Percentiles rank a stretch among this genome's conserved stretches.
These are phyloP conservation scores for Toxotes lorentzi DNA, from an alignment of 2,797 vertebrate species.

Conservation along the genomic window DNA sequence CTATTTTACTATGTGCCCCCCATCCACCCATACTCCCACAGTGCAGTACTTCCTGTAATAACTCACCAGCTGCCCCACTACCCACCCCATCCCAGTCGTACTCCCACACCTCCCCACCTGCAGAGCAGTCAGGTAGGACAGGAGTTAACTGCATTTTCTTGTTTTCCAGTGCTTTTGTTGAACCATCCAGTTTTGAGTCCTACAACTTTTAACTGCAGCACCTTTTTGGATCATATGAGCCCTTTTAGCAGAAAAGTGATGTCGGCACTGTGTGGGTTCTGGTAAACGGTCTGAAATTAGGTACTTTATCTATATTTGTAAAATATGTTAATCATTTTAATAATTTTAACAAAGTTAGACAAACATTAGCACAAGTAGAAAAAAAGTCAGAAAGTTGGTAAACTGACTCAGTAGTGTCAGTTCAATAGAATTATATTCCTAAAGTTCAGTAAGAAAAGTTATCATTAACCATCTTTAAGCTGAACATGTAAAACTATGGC, in stretches of 20 bases:
- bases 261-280: background rate
- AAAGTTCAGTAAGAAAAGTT: background rate
- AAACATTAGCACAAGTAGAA: background rate
- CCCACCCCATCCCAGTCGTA: slow-evolving; percentile 32
- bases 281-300: background rate
- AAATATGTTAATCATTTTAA: background rate
- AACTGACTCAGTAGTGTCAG: background rate
- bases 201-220: no score
- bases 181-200: background rate
- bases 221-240: background rate
- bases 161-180: background rate
- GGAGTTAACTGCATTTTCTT: background rate
- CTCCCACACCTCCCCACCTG: slow-evolving; percentile 6
- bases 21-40: slow-evolving; percentile 28
- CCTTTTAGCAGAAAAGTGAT: background rate
- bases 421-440: background rate
- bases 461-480: background rate
- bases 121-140: slow-evolving; percentile 19
- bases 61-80: background rate
- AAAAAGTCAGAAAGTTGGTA: background rate
- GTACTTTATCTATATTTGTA: background rate
- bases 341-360: background rate
- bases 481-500: background rate
- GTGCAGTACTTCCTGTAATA: slow-evolving; percentile 5
- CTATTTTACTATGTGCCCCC: slow-evolving; percentile 48